Conservation (phyloP, 1,140 invertebrate species). For the Dendroctonus ponderosae region DNA sequence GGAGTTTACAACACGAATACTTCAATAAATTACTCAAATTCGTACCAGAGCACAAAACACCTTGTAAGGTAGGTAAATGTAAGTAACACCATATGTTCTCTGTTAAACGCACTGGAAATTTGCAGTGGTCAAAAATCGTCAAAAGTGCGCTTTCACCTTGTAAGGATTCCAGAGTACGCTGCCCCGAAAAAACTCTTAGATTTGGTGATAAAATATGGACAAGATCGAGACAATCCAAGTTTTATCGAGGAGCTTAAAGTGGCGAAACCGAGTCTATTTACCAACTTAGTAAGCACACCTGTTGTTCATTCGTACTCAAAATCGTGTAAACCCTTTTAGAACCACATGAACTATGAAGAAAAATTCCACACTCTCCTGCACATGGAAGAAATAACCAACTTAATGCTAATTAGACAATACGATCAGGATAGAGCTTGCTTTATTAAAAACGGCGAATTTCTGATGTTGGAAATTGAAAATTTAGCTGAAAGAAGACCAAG, state of each 20-base stretch:
- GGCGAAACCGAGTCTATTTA: constrained; percentile 54
- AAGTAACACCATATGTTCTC: too few species aligned
- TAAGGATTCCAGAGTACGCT: constrained; percentile 54
- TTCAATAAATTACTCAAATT: constrained; percentile 17
- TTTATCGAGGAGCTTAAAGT: constrained; percentile 47
- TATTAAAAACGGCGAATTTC: constrained; percentile 62
- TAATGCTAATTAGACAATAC: constrained; percentile 66
- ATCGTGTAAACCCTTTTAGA: constrained; percentile 3
- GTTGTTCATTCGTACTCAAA: neutral
- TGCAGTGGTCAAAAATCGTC: constrained; percentile 47
- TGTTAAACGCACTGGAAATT: neutral
- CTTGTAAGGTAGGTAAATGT: constrained; percentile 9
- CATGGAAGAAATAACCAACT: constrained; percentile 73
- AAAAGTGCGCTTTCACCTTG: constrained; percentile 57
- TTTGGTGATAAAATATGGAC: constrained; percentile 42
- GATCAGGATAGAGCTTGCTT: constrained; percentile 67
- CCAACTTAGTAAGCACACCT: constrained; percentile 48
- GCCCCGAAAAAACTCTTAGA: constrained; percentile 61
- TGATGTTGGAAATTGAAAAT: constrained; percentile 74
- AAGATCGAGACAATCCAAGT: neutral
- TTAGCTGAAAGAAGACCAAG: constrained; percentile 82
- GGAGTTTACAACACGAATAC: too few species aligned
- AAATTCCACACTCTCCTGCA: constrained; percentile 71
- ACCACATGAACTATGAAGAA: constrained; percentile 58
- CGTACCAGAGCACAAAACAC: constrained; percentile 7